A percentile compares a stretch with the other conserved stretches of the same genome.
These are phyloP conservation scores for Cassiopea andromeda DNA, from an alignment of 30 jellyfish, hydroid and myxozoan genomes.

Conservation along the genomic window DNA sequence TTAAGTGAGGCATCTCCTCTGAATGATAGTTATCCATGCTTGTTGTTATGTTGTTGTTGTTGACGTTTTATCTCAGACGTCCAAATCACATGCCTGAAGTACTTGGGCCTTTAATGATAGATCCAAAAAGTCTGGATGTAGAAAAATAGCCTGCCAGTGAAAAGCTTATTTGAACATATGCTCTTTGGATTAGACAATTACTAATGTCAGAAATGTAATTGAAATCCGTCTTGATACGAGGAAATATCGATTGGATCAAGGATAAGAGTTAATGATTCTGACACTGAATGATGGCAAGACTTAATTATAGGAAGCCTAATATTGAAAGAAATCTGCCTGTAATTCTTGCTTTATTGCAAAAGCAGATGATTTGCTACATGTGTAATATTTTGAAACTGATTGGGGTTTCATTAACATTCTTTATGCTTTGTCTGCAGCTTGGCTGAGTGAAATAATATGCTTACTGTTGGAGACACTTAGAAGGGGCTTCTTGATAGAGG, in stretches of 20 bases:
- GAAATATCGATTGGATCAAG: constrained; percentile 40
- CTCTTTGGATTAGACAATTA: constrained; percentile 21
- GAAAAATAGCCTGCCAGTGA: neutral
- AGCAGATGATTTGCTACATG: constrained; percentile 39
- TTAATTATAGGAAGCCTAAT: constrained; percentile 33
- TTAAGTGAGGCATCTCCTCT: neutral
- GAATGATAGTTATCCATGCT: neutral
- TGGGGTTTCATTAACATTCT: constrained; percentile 26
- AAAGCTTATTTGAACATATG: constrained; percentile 8
- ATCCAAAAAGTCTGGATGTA: constrained; percentile 5
- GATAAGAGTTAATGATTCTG: constrained; percentile 17
- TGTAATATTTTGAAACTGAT: neutral
- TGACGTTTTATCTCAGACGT: too few relatives aligned
- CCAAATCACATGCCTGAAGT: neutral
- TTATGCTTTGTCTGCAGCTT: neutral
- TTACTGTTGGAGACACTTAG: neutral
- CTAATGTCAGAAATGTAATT: constrained; percentile 25
- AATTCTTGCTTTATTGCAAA: constrained; percentile 32
- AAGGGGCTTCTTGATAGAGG: neutral
- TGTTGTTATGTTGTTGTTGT: neutral
- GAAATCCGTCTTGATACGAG: constrained; percentile 49
- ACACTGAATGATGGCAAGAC: constrained; percentile 7
- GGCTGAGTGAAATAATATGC: neutral
- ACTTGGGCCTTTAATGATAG: neutral
- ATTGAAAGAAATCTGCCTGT: constrained; percentile 29